These are phyloP conservation scores for Hemiscyllium ocellatum DNA, from an alignment of 2,113 vertebrate genomes.

Conservation along the genomic window DNA sequence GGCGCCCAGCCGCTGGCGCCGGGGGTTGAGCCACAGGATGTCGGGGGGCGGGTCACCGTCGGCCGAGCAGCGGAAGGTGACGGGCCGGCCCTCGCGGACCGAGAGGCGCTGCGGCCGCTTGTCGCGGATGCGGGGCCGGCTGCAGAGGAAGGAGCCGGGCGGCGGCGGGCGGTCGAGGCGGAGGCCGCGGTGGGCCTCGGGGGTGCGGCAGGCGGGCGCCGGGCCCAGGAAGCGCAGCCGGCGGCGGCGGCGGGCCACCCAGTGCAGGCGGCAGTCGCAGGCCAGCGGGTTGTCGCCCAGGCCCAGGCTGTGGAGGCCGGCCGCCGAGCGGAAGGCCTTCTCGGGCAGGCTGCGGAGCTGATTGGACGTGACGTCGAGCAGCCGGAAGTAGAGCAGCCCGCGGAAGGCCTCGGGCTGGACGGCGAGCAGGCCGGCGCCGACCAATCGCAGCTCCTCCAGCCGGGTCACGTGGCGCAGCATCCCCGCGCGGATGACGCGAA, in stretches of 20 bases:
- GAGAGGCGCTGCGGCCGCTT: slow-evolving; percentile 56
- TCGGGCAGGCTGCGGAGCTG: not conserved
- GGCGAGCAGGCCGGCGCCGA: not conserved
- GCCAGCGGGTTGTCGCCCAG: slow-evolving; percentile 32
- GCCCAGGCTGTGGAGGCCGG: slow-evolving; percentile 17
- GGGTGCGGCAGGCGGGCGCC: slow-evolving; percentile 67
- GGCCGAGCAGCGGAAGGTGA: slow-evolving; percentile 66
- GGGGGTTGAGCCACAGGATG: slow-evolving; percentile 69
- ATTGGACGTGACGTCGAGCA: slow-evolving; percentile 35
- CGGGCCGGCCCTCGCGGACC: slow-evolving; percentile 64
- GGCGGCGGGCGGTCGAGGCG: slow-evolving; percentile 64
- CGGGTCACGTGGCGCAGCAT: not conserved
- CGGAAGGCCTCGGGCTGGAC: slow-evolving; percentile 8
- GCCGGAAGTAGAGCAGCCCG: not conserved
- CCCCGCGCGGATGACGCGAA: not conserved
- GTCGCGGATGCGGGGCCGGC: slow-evolving; percentile 61
- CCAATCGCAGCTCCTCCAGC: slow-evolving; percentile 28
- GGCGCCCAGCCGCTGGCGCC: slow-evolving; percentile 49
- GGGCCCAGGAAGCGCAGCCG: slow-evolving; percentile 37
- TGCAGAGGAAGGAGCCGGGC: slow-evolving; percentile 68
- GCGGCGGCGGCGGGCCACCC: not conserved
- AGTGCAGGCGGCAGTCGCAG: slow-evolving; percentile 38
- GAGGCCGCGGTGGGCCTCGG: slow-evolving; percentile 53
- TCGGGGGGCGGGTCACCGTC: slow-evolving; percentile 70
- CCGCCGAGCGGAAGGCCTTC: slow-evolving; percentile 12